Base-by-base conservation (phyloP, 1,140 invertebrate species). In the Reticulitermes speratus region DNA sequence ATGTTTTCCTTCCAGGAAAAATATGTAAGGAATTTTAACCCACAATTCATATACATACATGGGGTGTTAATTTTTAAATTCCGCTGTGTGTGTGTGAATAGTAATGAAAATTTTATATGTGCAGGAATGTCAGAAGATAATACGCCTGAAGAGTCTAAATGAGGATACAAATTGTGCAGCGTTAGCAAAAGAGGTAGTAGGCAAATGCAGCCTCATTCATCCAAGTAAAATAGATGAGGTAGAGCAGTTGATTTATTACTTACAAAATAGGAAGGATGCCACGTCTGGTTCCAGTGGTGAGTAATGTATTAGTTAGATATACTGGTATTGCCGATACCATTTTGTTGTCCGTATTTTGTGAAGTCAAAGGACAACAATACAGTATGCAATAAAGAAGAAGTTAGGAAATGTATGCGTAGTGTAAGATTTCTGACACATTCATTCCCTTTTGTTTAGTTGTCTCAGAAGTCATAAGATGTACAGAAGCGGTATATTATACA, bases 241-340 rank as follows among this genome's bases (percentile, higher is more conserved):
- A 9, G 96, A 98, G 90, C 97, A 98, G 89, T 92, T 98, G n/a
- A 95, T 98, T 88, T 96, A 96, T 90, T 98, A 98, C 91, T 92
- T 99, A 45, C 96, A 98, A 91, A 97, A 96, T 91, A 93, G 97
- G 86, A 95, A 95, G 90, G 93, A 92, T 81, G 38, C 75, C 52
- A 55, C 52, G 19, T 21, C 52, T 84, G 44, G 44, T 44, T 69
- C 85, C 44, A 65, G 30, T n/a, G 65, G 65, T 75, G n/a, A 75
- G 65, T 75, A 75, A 11, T 38, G 38, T 38, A 38, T 38, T 38
- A 38, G n/a, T 75, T 45, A 48, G 44, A 45, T 16, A 48, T 38
- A 32, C 30, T 82, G 23, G 16, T 21, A n/a, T 38, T 16, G 21
- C 44, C 1, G 14, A 82, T 44, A 82, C 81, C 30, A 82, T 82